phyloP scores from a whole-genome alignment of 2,797 vertebrate genomes.

The Dendrocincla fuliginosa region DNA sequence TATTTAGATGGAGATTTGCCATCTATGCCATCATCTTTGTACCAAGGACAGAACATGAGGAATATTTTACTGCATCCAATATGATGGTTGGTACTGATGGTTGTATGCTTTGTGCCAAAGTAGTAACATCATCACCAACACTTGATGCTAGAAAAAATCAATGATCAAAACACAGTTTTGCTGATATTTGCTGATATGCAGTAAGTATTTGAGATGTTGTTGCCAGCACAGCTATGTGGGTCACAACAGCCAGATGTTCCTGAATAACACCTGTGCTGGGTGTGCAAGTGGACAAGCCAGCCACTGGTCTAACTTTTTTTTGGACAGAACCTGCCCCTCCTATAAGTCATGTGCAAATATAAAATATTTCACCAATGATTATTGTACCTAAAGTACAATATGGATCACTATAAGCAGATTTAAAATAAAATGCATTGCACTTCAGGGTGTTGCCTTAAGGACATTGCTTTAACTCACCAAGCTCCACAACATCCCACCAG shows the following conservation, averaged over 20 bases:
- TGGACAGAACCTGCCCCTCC: background rate
- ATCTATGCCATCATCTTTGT: background rate
- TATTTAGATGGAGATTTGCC: background rate
- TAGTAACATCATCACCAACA: background rate
- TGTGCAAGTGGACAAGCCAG: background rate
- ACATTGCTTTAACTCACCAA: background rate
- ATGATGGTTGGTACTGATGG: background rate
- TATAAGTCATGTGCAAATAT: background rate
- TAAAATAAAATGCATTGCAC: background rate
- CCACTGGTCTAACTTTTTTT: background rate
- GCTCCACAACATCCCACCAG: background rate
- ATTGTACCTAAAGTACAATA: background rate
- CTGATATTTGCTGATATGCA: background rate
- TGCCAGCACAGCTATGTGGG: background rate
- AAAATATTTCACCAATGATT: background rate
- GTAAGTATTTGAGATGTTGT: background rate
- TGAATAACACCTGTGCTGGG: background rate
- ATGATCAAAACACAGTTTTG: background rate
- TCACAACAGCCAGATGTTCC: background rate
- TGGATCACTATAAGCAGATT: background rate
- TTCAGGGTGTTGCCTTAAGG: background rate
- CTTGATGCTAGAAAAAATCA: background rate
- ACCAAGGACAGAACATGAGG: background rate
- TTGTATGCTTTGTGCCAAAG: background rate
- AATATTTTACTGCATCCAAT: background rate